Evolutionary conservation across 2,113 vertebrate species (phyloP).

Genomic region (Cariama cristata): DNA sequence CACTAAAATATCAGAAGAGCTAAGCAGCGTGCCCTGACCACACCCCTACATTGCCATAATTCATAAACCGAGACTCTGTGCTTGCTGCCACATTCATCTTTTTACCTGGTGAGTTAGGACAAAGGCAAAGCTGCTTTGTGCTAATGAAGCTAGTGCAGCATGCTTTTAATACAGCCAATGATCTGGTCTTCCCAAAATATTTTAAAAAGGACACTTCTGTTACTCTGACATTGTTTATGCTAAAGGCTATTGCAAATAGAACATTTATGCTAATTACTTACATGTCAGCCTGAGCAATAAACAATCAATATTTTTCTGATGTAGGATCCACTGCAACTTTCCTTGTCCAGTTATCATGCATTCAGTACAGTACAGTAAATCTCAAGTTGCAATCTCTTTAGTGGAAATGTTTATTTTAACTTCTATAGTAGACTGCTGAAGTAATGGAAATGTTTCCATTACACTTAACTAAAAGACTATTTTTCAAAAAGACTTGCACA

Average conservation of each 20-base stretch:
- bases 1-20: not conserved
- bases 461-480: not conserved
- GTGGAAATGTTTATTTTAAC: slow-evolving; percentile 43
- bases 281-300: not conserved
- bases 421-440: slow-evolving; percentile 19
- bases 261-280: slow-evolving; percentile 13
- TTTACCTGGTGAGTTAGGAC: slow-evolving; percentile 3
- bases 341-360: not conserved
- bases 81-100: slow-evolving; percentile 2
- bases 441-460: slow-evolving; percentile 48
- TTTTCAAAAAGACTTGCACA: not conserved
- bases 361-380: not conserved
- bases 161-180: not conserved
- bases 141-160: not conserved
- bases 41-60: slow-evolving; percentile 38
- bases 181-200: not conserved
- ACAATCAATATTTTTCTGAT: not conserved
- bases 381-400: not conserved
- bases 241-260: slow-evolving; percentile 12
- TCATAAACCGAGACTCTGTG: not conserved
- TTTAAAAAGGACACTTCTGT: not conserved
- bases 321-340: not conserved
- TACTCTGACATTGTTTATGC: not conserved
- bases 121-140: slow-evolving; percentile 46
- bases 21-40: slow-evolving; percentile 9